A percentile compares a stretch with the other conserved stretches of the same genome.
These are phyloP conservation scores for Schizopygopsis malacanthus DNA, from an alignment of 2,797 vertebrate species.

Conservation along the genomic window DNA sequence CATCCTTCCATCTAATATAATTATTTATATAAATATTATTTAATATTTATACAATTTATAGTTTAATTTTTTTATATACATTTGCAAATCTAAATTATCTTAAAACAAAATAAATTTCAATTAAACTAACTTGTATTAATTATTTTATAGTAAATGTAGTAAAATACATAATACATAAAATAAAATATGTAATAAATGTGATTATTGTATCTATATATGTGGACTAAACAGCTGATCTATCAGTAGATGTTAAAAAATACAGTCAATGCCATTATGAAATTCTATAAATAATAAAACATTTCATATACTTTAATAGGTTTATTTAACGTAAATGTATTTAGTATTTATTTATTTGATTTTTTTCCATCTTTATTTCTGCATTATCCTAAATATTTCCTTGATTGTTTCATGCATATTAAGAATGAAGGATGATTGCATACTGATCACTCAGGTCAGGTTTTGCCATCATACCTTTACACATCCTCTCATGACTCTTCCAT, in stretches of 20 bases:
- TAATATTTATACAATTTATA: neutral
- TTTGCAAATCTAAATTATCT: neutral
- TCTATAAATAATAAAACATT: no score
- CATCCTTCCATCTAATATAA: no score
- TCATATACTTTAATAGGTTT: no score
- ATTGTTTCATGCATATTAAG: neutral
- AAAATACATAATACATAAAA: neutral
- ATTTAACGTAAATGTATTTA: neutral
- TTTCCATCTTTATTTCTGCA: neutral
- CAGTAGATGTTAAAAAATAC: neutral
- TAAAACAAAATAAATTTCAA: no score
- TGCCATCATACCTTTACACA: conserved; percentile 15
- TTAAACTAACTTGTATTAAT: neutral
- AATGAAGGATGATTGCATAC: neutral
- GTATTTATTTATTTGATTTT: neutral
- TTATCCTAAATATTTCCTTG: neutral
- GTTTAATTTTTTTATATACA: neutral
- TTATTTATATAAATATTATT: no score
- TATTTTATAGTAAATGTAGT: neutral
- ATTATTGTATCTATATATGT: no score
- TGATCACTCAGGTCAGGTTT: neutral
- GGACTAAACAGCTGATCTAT: no score
- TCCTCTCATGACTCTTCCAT: neutral
- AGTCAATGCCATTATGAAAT: no score
- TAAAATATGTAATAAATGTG: neutral